phyloP scores from a whole-genome alignment of 2,888 invertebrate genomes.

The Eupsilia transversa region DNA sequence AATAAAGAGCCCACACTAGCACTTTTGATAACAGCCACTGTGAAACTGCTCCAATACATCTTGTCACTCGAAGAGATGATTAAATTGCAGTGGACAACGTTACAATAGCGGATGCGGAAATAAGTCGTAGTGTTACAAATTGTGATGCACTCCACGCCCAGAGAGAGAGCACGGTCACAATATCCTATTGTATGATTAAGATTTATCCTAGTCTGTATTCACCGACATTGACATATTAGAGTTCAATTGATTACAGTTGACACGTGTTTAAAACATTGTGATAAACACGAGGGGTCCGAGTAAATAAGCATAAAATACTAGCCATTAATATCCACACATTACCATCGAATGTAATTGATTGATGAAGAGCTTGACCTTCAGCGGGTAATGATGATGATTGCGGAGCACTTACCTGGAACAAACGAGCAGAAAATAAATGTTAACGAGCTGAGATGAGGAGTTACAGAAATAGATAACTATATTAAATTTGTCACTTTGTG shows the following conservation, averaged over 20 bases:
- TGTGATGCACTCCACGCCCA: slow-evolving; percentile 67
- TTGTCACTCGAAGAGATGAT: slow-evolving; percentile 84
- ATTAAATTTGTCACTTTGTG: slow-evolving; percentile 82
- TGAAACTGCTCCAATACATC: slow-evolving; percentile 84
- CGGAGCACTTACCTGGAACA: slow-evolving; percentile 78
- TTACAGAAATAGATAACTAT: slow-evolving; percentile 81
- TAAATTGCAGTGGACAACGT: slow-evolving; percentile 82
- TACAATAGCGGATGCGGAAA: slow-evolving; percentile 83
- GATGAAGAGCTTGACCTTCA: slow-evolving; percentile 70
- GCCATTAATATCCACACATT: slow-evolving; percentile 42
- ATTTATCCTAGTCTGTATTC: slow-evolving; percentile 65
- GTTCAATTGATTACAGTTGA: slow-evolving; percentile 57
- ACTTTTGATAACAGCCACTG: slow-evolving; percentile 64
- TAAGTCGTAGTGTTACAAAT: slow-evolving; percentile 80
- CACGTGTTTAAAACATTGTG: slow-evolving; percentile 64
- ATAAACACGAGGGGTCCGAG: slow-evolving; percentile 52
- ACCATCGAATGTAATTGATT: slow-evolving; percentile 59
- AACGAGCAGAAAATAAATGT: slow-evolving; percentile 72
- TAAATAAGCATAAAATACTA: slow-evolving; percentile 51
- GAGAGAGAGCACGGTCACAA: slow-evolving; percentile 56
- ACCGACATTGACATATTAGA: slow-evolving; percentile 59
- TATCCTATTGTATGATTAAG: slow-evolving; percentile 56
- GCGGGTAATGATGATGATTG: slow-evolving; percentile 63
- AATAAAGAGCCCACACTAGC: slow-evolving; percentile 69
- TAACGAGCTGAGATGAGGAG: slow-evolving; percentile 68